A percentile compares a stretch with the other conserved stretches of the same genome.
Conservation (phyloP, 1,140 invertebrate genomes). For the honey bee (Apis mellifera) region DNA sequence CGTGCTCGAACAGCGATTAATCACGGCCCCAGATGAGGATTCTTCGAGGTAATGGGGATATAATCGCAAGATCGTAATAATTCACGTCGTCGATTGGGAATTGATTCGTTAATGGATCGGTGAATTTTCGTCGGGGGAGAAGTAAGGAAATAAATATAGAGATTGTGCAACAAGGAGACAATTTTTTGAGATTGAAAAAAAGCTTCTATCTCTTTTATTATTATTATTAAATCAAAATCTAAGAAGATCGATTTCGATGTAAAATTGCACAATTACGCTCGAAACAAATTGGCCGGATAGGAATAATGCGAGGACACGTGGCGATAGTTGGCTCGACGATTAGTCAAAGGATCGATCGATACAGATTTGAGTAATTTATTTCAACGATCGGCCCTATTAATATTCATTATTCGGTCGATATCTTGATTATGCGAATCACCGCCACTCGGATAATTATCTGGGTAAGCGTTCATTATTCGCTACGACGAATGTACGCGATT, state of each 20-base stretch:
- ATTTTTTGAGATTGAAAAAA: too few species aligned
- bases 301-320: neutral
- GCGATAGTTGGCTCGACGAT: conserved; percentile 30
- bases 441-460: conserved; percentile 59
- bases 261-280: neutral
- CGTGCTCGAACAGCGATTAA: neutral
- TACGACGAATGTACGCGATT: conserved; percentile 36
- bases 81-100: too few species aligned
- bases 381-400: conserved; percentile 55
- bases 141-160: too few species aligned
- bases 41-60: neutral
- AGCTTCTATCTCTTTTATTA: too few species aligned
- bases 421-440: conserved; percentile 43
- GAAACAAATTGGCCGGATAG: neutral
- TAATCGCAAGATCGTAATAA: neutral
- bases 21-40: neutral
- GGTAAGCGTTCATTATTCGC: conserved; percentile 62
- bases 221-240: too few species aligned
- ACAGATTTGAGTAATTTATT: conserved; percentile 61
- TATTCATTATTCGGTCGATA: conserved; percentile 64
- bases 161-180: too few species aligned
- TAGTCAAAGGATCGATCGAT: conserved; percentile 52
- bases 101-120: too few species aligned
- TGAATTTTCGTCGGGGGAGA: too few species aligned
- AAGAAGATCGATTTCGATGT: too few species aligned